Percentiles rank a stretch among this genome's conserved stretches.
phyloP scores from a whole-genome alignment of 2,888 invertebrate genomes.

The Eupithecia dodoneata region DNA sequence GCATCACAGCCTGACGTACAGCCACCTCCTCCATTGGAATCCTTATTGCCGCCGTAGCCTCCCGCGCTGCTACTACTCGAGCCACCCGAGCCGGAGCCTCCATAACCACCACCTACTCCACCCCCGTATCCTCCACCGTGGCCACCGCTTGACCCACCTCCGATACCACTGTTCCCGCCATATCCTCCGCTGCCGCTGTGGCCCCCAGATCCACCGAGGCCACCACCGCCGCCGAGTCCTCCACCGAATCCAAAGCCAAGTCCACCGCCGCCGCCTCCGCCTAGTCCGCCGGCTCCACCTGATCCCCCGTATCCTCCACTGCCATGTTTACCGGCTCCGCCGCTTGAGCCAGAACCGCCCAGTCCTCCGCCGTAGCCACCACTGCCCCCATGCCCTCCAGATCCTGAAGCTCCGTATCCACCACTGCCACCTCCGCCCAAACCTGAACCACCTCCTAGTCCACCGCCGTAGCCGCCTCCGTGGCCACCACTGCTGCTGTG shows the following conservation, averaged over 20 bases:
- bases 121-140: constrained; percentile 24
- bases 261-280: constrained; percentile 52
- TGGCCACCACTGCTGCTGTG: constrained; percentile 33
- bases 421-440: constrained; percentile 50
- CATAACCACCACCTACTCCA: constrained; percentile 45
- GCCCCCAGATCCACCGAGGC: constrained; percentile 36
- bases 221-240: constrained; percentile 53
- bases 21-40: background rate
- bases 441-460: constrained; percentile 40
- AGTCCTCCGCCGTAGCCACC: constrained; percentile 37
- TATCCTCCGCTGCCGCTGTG: constrained; percentile 29
- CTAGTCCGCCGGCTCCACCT: constrained; percentile 46
- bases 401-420: constrained; percentile 30
- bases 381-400: constrained; percentile 22
- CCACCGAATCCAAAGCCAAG: constrained; percentile 42
- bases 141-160: constrained; percentile 43
- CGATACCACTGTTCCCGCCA: constrained; percentile 34
- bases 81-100: constrained; percentile 37
- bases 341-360: constrained; percentile 31
- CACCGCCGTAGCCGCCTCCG: constrained; percentile 28
- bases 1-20: constrained; percentile 38
- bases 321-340: constrained; percentile 23
- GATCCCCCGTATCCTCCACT: constrained; percentile 32
- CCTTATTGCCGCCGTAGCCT: background rate
- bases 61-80: constrained; percentile 32